Percentiles rank a stretch among this genome's conserved stretches.
These are phyloP conservation scores for Ladona fulva DNA, from an alignment of 1,140 invertebrate species.

Conservation along the genomic window DNA sequence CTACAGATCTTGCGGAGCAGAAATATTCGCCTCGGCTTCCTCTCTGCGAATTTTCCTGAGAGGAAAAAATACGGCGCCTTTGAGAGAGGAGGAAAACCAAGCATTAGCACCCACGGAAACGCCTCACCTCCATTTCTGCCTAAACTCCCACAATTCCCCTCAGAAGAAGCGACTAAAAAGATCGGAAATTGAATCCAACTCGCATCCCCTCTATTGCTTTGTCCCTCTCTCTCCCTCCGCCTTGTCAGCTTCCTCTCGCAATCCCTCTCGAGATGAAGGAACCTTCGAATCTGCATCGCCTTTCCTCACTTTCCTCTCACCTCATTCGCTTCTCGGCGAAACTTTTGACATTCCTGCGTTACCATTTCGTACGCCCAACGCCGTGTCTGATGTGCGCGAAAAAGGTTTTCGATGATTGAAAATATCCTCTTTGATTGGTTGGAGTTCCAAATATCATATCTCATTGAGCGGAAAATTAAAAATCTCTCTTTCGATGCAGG, in stretches of 20 bases:
- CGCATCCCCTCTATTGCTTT: not conserved
- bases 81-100: not conserved
- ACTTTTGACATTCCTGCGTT: not conserved
- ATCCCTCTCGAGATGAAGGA: not conserved
- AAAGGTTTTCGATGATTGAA: too few species aligned
- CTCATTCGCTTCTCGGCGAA: not conserved
- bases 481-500: too few species aligned
- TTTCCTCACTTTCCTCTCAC: not conserved
- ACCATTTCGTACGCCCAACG: too few species aligned
- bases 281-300: not conserved
- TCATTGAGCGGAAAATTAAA: too few species aligned
- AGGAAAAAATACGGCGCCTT: not conserved
- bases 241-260: not conserved
- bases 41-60: too few species aligned
- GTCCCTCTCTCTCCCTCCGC: not conserved
- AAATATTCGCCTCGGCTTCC: too few species aligned
- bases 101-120: not conserved
- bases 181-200: slow-evolving; percentile 6
- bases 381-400: too few species aligned
- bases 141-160: not conserved
- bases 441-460: too few species aligned
- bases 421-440: too few species aligned
- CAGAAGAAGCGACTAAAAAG: not conserved
- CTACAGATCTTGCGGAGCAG: too few species aligned
- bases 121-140: not conserved